These are phyloP conservation scores for Exaiptasia diaphana DNA, from an alignment of 64 coral and sea anemone species.

Conservation along the genomic window DNA sequence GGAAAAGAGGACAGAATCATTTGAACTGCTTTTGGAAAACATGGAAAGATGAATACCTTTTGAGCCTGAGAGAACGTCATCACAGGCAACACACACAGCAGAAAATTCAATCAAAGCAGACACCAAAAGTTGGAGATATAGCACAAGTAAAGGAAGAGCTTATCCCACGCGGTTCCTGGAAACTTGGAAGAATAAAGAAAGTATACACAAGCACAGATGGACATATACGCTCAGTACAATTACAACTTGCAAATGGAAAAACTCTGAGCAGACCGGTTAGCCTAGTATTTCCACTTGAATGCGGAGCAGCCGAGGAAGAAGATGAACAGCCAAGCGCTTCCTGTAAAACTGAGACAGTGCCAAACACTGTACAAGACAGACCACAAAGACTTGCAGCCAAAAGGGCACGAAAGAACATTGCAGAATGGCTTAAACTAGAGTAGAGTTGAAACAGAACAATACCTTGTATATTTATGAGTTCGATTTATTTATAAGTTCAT, in stretches of 20 bases:
- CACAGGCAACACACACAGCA: not conserved
- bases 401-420: not conserved
- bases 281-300: not conserved
- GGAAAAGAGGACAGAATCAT: slow-evolving; percentile 17
- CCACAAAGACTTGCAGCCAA: not conserved
- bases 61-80: not conserved
- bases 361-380: not conserved
- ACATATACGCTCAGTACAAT: too few relatives aligned
- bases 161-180: slow-evolving; percentile 11
- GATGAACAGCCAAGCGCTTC: not conserved
- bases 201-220: too few relatives aligned
- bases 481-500: not conserved
- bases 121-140: slow-evolving; percentile 8
- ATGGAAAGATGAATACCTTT: slow-evolving; percentile 6
- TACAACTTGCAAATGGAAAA: not conserved
- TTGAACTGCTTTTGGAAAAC: slow-evolving; percentile 27
- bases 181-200: too few relatives aligned
- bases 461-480: not conserved
- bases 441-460: not conserved
- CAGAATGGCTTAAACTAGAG: not conserved
- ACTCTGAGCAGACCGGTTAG: not conserved
- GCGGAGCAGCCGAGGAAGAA: not conserved
- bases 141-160: not conserved
- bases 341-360: not conserved
- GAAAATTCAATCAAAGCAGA: not conserved